phyloP scores from a whole-genome alignment of 2,113 vertebrate species.

The Ranitomeya variabilis region DNA sequence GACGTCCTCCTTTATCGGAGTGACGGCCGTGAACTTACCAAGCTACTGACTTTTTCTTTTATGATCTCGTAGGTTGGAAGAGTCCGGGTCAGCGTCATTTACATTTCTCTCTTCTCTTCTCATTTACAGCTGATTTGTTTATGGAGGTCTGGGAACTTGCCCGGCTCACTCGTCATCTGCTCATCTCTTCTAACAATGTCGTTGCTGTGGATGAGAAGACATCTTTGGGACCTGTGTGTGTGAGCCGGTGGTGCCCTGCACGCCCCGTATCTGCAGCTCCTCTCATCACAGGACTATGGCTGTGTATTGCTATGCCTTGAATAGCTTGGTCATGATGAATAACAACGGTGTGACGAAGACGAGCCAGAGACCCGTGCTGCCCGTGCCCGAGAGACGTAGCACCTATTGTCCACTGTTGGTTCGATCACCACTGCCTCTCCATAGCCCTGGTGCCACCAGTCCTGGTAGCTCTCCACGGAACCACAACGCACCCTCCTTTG shows the following conservation, averaged over 20 bases:
- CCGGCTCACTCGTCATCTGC: conserved; percentile 53
- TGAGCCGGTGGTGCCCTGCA: conserved; percentile 46
- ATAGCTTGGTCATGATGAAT: conserved; percentile 80
- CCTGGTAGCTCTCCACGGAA: conserved; percentile 12
- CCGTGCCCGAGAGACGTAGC: conserved; percentile 72
- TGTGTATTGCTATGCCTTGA: conserved; percentile 79
- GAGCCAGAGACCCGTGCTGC: conserved; percentile 74
- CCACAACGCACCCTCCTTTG: conserved; percentile 64
- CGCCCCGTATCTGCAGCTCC: conserved; percentile 59
- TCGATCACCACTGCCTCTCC: conserved; percentile 71
- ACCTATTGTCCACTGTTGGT: conserved; percentile 71
- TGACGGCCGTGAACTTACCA: neutral
- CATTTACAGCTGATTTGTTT: conserved; percentile 63
- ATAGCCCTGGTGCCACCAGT: conserved; percentile 65
- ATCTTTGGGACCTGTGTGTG: neutral
- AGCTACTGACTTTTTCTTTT: neutral
- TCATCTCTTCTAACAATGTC: conserved; percentile 20
- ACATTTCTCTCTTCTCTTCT: conserved; percentile 26
- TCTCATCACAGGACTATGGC: conserved; percentile 76
- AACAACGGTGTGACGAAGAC: conserved; percentile 73
- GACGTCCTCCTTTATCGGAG: neutral
- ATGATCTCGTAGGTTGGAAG: conserved; percentile 6
- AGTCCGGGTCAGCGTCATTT: conserved; percentile 10
- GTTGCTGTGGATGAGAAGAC: conserved; percentile 9
- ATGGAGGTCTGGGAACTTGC: conserved; percentile 68